Evolutionary conservation across 2,797 vertebrate species (phyloP), one percentile per base, ranked within the genome.

Genomic region (Eospalax fontanierii): DNA sequence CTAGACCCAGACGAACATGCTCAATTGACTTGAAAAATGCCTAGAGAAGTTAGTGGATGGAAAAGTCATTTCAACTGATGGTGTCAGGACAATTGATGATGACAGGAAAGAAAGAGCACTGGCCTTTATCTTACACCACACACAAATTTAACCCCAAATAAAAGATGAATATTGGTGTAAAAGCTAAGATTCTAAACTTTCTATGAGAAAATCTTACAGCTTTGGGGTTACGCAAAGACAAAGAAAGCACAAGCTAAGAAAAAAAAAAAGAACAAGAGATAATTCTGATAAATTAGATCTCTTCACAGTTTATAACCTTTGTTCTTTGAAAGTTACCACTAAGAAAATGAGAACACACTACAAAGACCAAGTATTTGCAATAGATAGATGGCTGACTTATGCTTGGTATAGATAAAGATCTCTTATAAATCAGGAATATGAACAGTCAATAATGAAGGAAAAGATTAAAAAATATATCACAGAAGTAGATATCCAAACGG

Each of bases 231-330:
- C 26, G 30, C 63, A 95, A 95, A 89, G 54, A 83, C 26, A 89
- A 74, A n/a, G n/a, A 85, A 94, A 75, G 33, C 63, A 38, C 74
- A n/a, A n/a, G 57, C 26, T 26, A 65, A 2, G 65, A 84, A 94
- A 88, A 24, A n/a, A 75, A 96, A 79, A 28, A 80, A 22, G 18
- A 2, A 5, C 24, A 46, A 26, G 22, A 90, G 40, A 43, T 50
- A 50, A 50, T 50, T 50, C 11, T 50, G 46, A 35, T 38, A 73
- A 71, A 33, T 24, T 59, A 21, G 38, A 81, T n/a, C n/a, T n/a
- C n/a, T 86, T 81, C 46, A 91, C 88, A 89, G 61, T 78, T 22
- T 54, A 50, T 91, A 95, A 95, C 15, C 66, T 91, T 79, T 83
- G 28, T n/a, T 79, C 30, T 93, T 93, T 81, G 38, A 78, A 93